Evolutionary conservation across 2,888 invertebrate species (phyloP).

Genomic region (Diabrotica balteata): DNA sequence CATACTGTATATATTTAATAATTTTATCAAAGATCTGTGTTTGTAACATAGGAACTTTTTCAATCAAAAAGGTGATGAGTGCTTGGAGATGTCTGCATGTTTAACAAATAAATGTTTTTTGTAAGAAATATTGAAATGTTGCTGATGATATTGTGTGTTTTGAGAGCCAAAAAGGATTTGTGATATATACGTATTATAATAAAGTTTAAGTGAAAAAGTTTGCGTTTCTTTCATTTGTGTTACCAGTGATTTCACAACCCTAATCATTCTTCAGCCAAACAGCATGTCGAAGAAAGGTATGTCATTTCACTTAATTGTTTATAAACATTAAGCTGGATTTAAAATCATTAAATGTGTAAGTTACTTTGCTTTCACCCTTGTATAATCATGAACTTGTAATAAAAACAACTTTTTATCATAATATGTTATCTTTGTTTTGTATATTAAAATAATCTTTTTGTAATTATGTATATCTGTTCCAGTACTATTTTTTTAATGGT

Average conservation of each 20-base stretch:
- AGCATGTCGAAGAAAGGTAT: too few species aligned
- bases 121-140: conserved; percentile 56
- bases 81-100: conserved; percentile 52
- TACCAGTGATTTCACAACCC: neutral
- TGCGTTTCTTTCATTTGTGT: conserved; percentile 50
- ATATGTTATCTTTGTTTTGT: too few species aligned
- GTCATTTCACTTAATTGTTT: too few species aligned
- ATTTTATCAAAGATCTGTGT: conserved; percentile 59
- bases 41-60: conserved; percentile 54
- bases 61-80: conserved; percentile 55
- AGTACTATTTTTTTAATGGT: too few species aligned
- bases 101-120: conserved; percentile 57
- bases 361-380: too few species aligned
- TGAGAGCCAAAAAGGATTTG: conserved; percentile 77
- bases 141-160: conserved; percentile 71
- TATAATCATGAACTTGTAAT: too few species aligned
- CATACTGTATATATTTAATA: conserved; percentile 58
- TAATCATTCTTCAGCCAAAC: too few species aligned
- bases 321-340: too few species aligned
- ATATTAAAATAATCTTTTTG: too few species aligned
- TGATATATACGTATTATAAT: conserved; percentile 74
- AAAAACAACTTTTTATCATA: too few species aligned
- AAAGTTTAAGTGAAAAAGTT: conserved; percentile 54
- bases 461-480: too few species aligned
- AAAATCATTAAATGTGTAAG: too few species aligned